Evolutionary conservation across 2,113 vertebrate genomes (phyloP).

Genomic region (Thamnaconus septentrionalis): DNA sequence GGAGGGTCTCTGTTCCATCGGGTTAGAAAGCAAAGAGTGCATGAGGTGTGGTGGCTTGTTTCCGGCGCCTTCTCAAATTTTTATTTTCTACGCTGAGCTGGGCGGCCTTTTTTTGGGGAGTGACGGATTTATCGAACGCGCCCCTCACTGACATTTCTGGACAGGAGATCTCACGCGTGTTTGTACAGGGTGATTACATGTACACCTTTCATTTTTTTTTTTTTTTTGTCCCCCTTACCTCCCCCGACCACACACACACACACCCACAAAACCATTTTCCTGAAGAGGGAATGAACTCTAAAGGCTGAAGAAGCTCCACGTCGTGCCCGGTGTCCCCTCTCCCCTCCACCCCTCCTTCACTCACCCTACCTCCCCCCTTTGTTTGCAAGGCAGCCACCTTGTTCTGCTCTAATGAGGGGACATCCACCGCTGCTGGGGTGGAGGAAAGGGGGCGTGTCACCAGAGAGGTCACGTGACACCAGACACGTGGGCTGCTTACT

Average conservation of each 20-base stretch:
- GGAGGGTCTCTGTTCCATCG: conserved; percentile 42
- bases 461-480: conserved; percentile 25
- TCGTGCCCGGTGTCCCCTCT: conserved; percentile 28
- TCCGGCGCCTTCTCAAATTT: conserved; percentile 54
- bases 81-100: conserved; percentile 39
- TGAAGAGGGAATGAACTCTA: conserved; percentile 40
- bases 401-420: conserved; percentile 48
- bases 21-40: conserved; percentile 56
- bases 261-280: conserved; percentile 22
- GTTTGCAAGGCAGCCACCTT: conserved; percentile 53
- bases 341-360: conserved; percentile 42
- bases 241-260: no score
- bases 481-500: conserved; percentile 50
- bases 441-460: conserved; percentile 31
- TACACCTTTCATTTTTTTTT: conserved; percentile 45
- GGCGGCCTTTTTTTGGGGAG: conserved; percentile 20
- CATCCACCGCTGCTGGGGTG: conserved; percentile 50
- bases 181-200: conserved; percentile 52
- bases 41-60: conserved; percentile 61
- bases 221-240: no score
- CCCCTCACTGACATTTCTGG: conserved; percentile 25
- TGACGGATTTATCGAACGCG: conserved; percentile 25
- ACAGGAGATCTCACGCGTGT: conserved; percentile 47
- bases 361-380: conserved; percentile 53
- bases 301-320: conserved; percentile 35